phyloP scores from a whole-genome alignment of 2,797 vertebrate genomes.

The Nothura maculosa region DNA sequence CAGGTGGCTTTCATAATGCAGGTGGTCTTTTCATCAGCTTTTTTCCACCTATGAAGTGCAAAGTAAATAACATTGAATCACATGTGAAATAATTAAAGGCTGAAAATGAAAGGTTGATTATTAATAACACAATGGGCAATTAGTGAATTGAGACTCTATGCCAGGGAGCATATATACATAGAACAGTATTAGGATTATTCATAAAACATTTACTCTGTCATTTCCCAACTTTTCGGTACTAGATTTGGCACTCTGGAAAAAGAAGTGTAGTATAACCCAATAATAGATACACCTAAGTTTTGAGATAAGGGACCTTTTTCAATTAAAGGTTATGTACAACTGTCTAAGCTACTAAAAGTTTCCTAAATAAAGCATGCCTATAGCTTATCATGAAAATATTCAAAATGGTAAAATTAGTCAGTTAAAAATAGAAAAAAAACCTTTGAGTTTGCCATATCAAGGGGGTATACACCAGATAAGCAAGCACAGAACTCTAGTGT shows the following conservation, averaged over 20 bases:
- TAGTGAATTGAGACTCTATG: background rate
- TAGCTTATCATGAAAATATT: background rate
- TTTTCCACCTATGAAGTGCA: background rate
- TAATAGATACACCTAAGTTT: rapidly evolving
- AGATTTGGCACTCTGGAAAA: background rate
- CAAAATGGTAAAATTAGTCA: rapidly evolving
- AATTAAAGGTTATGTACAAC: background rate
- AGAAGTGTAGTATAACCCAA: rapidly evolving
- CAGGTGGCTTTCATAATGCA: rapidly evolving
- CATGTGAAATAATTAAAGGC: background rate
- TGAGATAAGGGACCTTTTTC: rapidly evolving
- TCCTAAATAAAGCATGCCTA: background rate
- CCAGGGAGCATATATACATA: rapidly evolving
- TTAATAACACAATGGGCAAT: background rate
- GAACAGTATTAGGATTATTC: background rate
- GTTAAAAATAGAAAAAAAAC: background rate
- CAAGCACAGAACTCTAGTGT: too few species aligned
- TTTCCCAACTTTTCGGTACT: background rate
- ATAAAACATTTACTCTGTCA: background rate
- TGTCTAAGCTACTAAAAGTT: background rate
- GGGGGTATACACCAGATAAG: rapidly evolving
- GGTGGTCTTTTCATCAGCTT: background rate
- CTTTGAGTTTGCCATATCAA: background rate
- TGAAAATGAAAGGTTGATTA: background rate
- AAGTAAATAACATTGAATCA: background rate